Conservation (phyloP, 2,888 invertebrate species). For the Caenorhabditis imperialis region DNA sequence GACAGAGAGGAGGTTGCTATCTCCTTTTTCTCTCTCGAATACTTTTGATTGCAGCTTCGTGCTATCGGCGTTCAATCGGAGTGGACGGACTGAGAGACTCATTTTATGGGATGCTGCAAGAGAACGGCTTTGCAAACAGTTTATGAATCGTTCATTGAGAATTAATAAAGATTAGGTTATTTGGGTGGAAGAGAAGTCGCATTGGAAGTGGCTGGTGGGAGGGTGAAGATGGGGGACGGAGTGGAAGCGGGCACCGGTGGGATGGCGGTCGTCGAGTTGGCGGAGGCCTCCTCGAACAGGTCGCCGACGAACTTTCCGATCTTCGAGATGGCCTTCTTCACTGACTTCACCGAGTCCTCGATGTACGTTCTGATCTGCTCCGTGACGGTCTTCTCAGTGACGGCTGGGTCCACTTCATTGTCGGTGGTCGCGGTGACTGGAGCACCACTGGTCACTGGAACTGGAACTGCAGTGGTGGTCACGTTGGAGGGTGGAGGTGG, state of each 20-base stretch:
- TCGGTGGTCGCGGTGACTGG: background rate
- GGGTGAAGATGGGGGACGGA: slow-evolving; percentile 5
- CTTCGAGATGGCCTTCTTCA: slow-evolving; percentile 42
- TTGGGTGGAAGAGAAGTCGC: background rate
- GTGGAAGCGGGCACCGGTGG: background rate
- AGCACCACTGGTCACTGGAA: background rate
- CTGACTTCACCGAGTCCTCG: slow-evolving; percentile 36
- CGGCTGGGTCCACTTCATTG: background rate
- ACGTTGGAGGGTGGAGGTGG: background rate
- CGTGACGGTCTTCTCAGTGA: slow-evolving; percentile 24
- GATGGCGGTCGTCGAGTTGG: slow-evolving; percentile 7
- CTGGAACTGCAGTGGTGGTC: background rate
- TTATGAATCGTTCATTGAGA: slow-evolving; percentile 1
- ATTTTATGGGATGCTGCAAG: too few relatives aligned
- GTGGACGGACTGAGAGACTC: slow-evolving; percentile 48
- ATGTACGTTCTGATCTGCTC: slow-evolving; percentile 41
- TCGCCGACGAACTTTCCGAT: slow-evolving; percentile 46
- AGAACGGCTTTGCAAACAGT: too few relatives aligned
- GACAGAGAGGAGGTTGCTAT: slow-evolving; percentile 59
- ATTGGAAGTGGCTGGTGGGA: background rate
- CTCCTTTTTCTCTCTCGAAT: background rate
- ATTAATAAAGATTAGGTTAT: background rate
- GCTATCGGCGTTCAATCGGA: slow-evolving; percentile 61
- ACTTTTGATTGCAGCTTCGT: slow-evolving; percentile 38
- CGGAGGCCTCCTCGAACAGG: slow-evolving; percentile 14